Evolutionary conservation across 2,797 vertebrate species (phyloP), one percentile per base, ranked within the genome.

Genomic region (Trematomus bernacchii): DNA sequence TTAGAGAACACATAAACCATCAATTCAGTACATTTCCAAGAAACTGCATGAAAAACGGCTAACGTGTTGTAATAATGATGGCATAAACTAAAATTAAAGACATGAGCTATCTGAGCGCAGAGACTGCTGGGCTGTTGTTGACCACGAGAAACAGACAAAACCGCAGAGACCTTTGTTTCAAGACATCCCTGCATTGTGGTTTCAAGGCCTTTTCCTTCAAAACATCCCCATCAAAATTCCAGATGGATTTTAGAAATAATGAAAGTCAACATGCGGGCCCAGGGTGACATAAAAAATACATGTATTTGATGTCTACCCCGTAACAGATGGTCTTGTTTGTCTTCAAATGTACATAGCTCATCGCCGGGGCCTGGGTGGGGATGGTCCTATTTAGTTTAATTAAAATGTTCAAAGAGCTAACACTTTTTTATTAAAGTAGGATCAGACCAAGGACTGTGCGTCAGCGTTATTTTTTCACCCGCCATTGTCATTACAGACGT

Each of bases 271-370:
- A 92, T 85, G 91, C 88, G 82, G 91, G 87, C 84, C 85, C 85
- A 92, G 89, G 84, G 89, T 92, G 92, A 92, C 91, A 91, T 93
- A 87, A 91, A 91, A 89, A 89, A 90, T 81, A 90, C 87, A 75
- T 55, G 83, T 79, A 92, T 94, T 94, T 94, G 92, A 95, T 93
- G 92, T 95, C 86, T 92, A 53, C 92, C 87, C 90, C 73, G 89
- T 93, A 94, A 95, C 94, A 93, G 86, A 93, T 91, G 93, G 82
- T 79, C 92, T 92, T 93, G 89, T 95, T 95, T 95, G 93, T 94
- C 93, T 90, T 93, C 85, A 87, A 83, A 85, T 85, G 89, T 81
- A 85, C 81, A 83, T 84, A 87, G 87, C 89, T 90, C 89, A 88
- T 89, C 73, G 85, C 46, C 60, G 66, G 83, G 76, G 91, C 81